These are phyloP conservation scores for Homarus americanus DNA, from an alignment of 1,140 invertebrate genomes.

Conservation along the genomic window DNA sequence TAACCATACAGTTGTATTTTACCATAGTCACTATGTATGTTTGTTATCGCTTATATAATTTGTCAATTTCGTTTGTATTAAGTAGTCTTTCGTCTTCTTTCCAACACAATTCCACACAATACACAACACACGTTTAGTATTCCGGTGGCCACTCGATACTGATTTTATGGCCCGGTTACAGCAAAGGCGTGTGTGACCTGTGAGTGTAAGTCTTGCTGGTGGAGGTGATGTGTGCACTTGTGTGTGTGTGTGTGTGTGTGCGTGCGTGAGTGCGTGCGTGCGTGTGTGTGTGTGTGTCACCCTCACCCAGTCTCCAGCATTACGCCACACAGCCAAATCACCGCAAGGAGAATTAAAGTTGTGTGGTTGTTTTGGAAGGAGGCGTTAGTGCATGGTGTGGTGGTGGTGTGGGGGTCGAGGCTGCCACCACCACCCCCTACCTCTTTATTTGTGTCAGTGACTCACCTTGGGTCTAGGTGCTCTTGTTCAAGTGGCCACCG, in stretches of 20 bases:
- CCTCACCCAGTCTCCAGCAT: background rate
- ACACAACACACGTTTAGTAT: too few species aligned
- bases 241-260: constrained; percentile 14
- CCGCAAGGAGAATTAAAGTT: constrained; percentile 53
- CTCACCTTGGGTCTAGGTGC: background rate
- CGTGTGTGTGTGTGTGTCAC: background rate
- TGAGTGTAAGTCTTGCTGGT: constrained; percentile 17
- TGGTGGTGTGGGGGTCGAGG: background rate
- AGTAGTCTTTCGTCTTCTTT: too few species aligned
- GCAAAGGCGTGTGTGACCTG: background rate
- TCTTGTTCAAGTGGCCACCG: background rate
- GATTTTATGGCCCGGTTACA: too few species aligned
- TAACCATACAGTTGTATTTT: too few species aligned
- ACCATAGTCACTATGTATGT: too few species aligned
- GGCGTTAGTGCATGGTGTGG: background rate
- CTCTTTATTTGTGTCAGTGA: background rate
- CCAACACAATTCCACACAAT: too few species aligned
- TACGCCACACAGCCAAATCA: constrained; percentile 33
- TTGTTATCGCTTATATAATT: too few species aligned
- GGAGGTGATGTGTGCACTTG: background rate
- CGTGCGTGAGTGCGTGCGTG: constrained; percentile 16
- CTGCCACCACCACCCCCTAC: background rate
- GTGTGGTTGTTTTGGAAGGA: constrained; percentile 27
- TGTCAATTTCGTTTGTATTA: too few species aligned
- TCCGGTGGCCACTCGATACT: too few species aligned